Evolutionary conservation across 92 coral and sea anemone genomes (phyloP), one percentile per base, ranked within the genome.

Genomic region (Porites lobata): DNA sequence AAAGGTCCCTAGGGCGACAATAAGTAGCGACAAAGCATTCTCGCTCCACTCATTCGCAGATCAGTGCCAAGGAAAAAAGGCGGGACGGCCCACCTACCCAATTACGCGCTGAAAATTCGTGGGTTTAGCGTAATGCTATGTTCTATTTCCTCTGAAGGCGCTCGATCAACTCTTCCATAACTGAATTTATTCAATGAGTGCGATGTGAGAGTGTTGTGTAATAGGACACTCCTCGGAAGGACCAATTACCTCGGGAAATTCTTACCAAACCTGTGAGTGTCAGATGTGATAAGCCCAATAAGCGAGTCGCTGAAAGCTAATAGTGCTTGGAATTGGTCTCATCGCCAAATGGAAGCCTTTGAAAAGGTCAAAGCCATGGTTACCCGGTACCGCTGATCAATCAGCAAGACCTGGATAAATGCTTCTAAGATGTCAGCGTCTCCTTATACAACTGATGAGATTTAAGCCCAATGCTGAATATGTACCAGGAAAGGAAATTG

Each of bases 351-450:
- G 11, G 9, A 76, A 76, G 80, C 80, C 80, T 76, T 76, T 53
- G 80, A 76, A 43, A 76, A 76, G 5, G 79, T 75, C 15, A 75
- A 75, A 15, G 61, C 77, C 77, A 72, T 51, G 62, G 77, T 72
- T 8, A 72, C 53, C 75, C 90, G 7, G 94, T 90, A 19, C 94
- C 94, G 14, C 77, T 90, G 87, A 79, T 87, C 71, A 87, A 90
- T n/a, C 79, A 69, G 12, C 86, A 79, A 24, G 89, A 82, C 65
- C 69, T 90, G 29, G 83, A 85, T 50, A 68, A 75, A 52, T 70
- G 7, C 96, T 93, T 9, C 24, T 91, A 64, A 66, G 90, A 77
- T 91, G 91, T 81, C 94, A 94, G 24, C 88, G 89, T 8, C 96
- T 94, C 15, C 79, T 87, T 19, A 88, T 91, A 91, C 92, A 82